Conservation (phyloP, 2,888 invertebrate genomes). For the Synergus gifuensis region DNA sequence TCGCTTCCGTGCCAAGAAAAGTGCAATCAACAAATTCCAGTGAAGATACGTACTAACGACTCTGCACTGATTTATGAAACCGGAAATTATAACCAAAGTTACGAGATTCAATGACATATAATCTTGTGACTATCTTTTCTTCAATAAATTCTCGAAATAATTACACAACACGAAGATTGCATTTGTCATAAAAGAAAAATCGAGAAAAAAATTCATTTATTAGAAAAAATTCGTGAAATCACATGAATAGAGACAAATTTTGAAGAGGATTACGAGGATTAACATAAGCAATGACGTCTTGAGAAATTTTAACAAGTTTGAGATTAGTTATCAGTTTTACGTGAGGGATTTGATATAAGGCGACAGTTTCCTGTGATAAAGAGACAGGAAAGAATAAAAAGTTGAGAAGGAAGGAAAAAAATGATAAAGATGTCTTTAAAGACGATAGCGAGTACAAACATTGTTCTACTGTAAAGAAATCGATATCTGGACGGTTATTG, state of each 20-base stretch:
- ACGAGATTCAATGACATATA: constrained; percentile 51
- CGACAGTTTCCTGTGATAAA: constrained; percentile 32
- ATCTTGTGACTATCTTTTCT: constrained; percentile 47
- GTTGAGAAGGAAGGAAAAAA: constrained; percentile 26
- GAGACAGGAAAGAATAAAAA: constrained; percentile 14
- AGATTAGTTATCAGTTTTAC: constrained; percentile 26
- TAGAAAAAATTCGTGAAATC: too few species aligned
- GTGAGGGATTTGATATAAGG: background rate
- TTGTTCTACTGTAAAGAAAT: constrained; percentile 46
- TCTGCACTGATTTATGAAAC: constrained; percentile 52
- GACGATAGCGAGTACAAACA: constrained; percentile 58
- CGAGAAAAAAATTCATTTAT: background rate
- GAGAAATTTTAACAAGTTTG: background rate
- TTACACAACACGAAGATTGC: background rate
- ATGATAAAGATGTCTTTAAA: constrained; percentile 46
- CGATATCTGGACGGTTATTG: constrained; percentile 52
- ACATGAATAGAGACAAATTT: too few species aligned
- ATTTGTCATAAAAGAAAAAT: background rate
- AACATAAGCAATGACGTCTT: background rate
- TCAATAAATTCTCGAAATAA: constrained; percentile 47
- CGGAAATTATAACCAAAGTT: constrained; percentile 58
- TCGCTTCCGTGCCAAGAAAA: constrained; percentile 40
- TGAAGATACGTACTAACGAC: background rate
- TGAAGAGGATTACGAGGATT: background rate
- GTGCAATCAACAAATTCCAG: background rate